Percentiles rank a stretch among this genome's conserved stretches.
Evolutionary conservation across 1,140 invertebrate genomes (phyloP).

Genomic region (Drosophila biarmipes): DNA sequence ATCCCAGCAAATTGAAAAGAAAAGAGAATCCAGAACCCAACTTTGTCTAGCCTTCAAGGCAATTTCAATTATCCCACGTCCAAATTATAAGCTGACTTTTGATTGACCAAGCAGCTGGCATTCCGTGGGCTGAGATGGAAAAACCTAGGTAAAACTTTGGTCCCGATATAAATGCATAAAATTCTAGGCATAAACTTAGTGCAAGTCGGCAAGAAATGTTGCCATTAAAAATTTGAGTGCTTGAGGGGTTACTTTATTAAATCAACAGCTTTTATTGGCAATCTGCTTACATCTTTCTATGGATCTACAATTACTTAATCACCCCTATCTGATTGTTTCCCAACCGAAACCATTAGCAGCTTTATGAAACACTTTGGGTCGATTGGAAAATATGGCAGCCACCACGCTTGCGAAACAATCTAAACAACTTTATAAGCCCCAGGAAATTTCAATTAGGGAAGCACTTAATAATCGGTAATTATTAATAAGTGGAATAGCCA

Average conservation of each 20-base stretch:
- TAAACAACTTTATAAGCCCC: conserved; percentile 1
- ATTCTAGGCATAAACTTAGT: too few species aligned
- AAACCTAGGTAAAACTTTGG: conserved; percentile 1
- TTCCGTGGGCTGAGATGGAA: conserved; percentile 1
- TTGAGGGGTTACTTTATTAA: not conserved
- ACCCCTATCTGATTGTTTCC: not conserved
- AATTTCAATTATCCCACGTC: conserved; percentile 35
- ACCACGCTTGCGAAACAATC: conserved; percentile 2
- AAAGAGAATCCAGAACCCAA: conserved; percentile 1
- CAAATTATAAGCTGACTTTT: conserved; percentile 51
- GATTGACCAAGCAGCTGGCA: conserved; percentile 39
- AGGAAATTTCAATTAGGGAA: conserved; percentile 4
- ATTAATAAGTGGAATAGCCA: not conserved
- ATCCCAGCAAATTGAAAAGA: conserved; percentile 18
- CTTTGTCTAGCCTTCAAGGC: conserved; percentile 1
- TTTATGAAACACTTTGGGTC: not conserved
- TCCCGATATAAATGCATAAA: not conserved
- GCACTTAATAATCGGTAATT: conserved; percentile 2
- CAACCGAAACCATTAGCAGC: not conserved
- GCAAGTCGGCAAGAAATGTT: not conserved
- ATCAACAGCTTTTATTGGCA: not conserved
- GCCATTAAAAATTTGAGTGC: not conserved
- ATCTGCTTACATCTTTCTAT: not conserved
- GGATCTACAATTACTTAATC: not conserved
- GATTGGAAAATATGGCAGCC: not conserved